Conservation (phyloP, 2,113 vertebrate genomes). For the Arothron firmamentum region DNA sequence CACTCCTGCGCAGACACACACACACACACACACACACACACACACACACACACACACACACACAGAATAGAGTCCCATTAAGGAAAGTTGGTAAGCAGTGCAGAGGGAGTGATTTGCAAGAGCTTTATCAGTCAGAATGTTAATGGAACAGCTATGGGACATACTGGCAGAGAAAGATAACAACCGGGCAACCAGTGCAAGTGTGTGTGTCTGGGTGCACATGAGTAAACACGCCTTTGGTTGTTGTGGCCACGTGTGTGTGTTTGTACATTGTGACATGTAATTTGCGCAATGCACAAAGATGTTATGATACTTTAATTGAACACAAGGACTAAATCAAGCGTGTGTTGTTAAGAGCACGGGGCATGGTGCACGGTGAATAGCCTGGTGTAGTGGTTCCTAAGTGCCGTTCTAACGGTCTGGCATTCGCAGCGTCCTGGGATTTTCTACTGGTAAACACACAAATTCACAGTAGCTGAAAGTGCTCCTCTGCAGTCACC, state of each 20-base stretch:
- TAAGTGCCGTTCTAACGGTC: not conserved
- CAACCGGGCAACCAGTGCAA: slow-evolving; percentile 14
- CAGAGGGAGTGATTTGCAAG: slow-evolving; percentile 12
- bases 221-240: too few relatives aligned
- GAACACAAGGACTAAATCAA: too few relatives aligned
- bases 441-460: slow-evolving; percentile 15
- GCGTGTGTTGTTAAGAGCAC: too few relatives aligned
- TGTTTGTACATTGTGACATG: too few relatives aligned
- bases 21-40: not conserved
- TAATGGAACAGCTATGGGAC: slow-evolving; percentile 54
- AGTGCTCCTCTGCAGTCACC: slow-evolving; percentile 25
- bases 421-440: not conserved
- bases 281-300: too few relatives aligned
- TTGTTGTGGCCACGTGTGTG: too few relatives aligned
- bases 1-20: too few relatives aligned
- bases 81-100: slow-evolving; percentile 35
- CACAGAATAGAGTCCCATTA: slow-evolving; percentile 28
- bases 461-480: slow-evolving; percentile 11
- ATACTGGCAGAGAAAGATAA: slow-evolving; percentile 44
- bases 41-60: slow-evolving; percentile 25
- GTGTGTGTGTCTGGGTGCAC: not conserved
- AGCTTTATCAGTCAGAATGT: slow-evolving; percentile 46
- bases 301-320: too few relatives aligned
- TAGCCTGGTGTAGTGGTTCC: not conserved
- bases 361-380: too few relatives aligned